Percentiles rank a stretch among this genome's conserved stretches.
Evolutionary conservation across 1,140 invertebrate species (phyloP).

Genomic region (Drosophila mauritiana): DNA sequence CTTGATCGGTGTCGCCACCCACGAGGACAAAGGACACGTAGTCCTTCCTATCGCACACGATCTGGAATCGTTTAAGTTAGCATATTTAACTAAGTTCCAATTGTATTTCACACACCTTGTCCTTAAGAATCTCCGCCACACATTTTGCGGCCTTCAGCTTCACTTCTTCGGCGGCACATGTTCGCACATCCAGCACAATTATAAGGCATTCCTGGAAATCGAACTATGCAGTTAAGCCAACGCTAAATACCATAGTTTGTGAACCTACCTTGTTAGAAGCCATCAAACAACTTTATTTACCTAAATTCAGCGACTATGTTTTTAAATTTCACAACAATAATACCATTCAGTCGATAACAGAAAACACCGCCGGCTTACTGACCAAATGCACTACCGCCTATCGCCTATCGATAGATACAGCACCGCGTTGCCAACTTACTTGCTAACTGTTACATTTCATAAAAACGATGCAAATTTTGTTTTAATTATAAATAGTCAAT

Average conservation of each 20-base stretch:
- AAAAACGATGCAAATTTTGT: neutral
- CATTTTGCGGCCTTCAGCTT: constrained; percentile 67
- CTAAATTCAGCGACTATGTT: neutral
- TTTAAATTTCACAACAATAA: constrained; percentile 64
- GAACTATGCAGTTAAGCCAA: neutral
- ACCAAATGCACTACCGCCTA: neutral
- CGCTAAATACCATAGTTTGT: neutral
- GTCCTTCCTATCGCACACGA: constrained; percentile 71
- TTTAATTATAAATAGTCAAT: neutral
- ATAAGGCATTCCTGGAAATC: constrained; percentile 54
- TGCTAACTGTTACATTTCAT: neutral
- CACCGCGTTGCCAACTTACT: constrained; percentile 8
- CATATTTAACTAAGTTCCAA: fast-evolving
- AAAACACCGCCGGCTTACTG: neutral
- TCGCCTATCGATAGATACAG: neutral
- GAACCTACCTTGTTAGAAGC: constrained; percentile 58
- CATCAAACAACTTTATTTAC: constrained; percentile 26
- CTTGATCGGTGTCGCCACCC: constrained; percentile 37
- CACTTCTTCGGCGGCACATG: constrained; percentile 56
- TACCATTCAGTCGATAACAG: neutral
- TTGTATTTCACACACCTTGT: constrained; percentile 43
- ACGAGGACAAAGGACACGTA: constrained; percentile 73
- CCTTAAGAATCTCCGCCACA: constrained; percentile 65
- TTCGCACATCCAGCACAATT: constrained; percentile 67
- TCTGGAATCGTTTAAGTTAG: constrained; percentile 30